phyloP scores from a whole-genome alignment of 2,113 vertebrate species.

The Nannobrachium achirus region DNA sequence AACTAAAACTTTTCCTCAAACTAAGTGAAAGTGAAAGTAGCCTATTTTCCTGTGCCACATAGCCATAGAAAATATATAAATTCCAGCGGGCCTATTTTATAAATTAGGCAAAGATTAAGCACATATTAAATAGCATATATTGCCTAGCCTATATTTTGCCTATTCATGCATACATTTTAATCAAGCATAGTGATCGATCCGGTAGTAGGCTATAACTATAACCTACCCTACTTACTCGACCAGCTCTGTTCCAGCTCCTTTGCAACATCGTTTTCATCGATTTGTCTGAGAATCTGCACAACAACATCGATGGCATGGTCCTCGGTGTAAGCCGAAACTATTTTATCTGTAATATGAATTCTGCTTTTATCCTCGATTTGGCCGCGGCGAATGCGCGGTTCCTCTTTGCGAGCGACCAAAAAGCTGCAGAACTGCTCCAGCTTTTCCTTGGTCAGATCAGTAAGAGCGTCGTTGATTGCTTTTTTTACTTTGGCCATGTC shows the following conservation, averaged over 20 bases:
- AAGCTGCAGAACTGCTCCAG: neutral
- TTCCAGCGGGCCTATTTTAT: too few relatives aligned
- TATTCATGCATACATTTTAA: too few relatives aligned
- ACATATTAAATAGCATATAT: too few relatives aligned
- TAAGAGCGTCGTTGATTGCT: neutral
- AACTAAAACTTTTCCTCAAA: too few relatives aligned
- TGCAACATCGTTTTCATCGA: rapidly evolving
- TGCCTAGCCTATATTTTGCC: too few relatives aligned
- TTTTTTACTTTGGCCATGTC: constrained; percentile 40
- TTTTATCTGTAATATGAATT: neutral
- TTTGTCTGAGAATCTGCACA: neutral
- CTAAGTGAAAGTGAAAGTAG: too few relatives aligned
- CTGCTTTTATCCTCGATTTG: rapidly evolving
- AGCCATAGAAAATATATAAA: too few relatives aligned
- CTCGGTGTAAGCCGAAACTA: constrained; percentile 41
- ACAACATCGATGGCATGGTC: rapidly evolving
- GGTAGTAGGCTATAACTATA: too few relatives aligned
- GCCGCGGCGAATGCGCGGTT: constrained; percentile 11
- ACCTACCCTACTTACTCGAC: neutral
- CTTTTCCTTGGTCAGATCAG: rapidly evolving
- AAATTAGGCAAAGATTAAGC: too few relatives aligned
- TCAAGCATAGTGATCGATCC: too few relatives aligned
- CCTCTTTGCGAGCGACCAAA: constrained; percentile 27
- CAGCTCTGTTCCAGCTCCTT: neutral
- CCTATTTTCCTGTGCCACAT: too few relatives aligned